Evolutionary conservation across 2,888 invertebrate genomes (phyloP), one percentile per base, ranked within the genome.

Genomic region (Erebia aethiops): DNA sequence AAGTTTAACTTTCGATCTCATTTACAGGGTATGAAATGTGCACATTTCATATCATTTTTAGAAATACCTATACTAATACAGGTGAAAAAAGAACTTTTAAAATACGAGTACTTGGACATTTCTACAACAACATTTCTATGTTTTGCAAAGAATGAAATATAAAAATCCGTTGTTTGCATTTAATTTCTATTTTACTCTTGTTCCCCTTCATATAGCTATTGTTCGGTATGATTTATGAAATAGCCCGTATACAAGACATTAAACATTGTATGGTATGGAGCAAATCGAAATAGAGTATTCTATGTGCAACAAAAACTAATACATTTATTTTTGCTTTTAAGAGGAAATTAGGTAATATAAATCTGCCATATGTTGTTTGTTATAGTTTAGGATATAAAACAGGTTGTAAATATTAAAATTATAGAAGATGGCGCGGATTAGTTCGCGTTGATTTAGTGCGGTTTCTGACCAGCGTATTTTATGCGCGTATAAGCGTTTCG

Each of bases 121-220:
- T 35, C 35, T 26, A 14, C 26, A 57, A 8, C 21, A 18, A 18
- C 26, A 8, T 4, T 57, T 21, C 21, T 57, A 35, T 35, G 13
- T 62, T 21, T 62, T 49, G 73, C 73, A 75, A 78, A 62, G 75
- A 80, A 77, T 74, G 78, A 79, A 80, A 80, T 81, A 81, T 81
- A 79, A 81, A 80, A 81, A 80, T 80, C 79, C 78, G 78, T 79
- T 77, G 78, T 78, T 46, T 84, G 82, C 80, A 82, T 84, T 84
- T 84, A 81, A 81, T 82, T 83, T 57, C 18, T 68, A 69, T 66
- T 70, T 62, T 61, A 56, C 58, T 51, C 64, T 49, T 62, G 16
- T 21, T 54, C 60, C 68, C 21, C 43, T 56, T 63, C 66, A 57
- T 71, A 21, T 13, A 49, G 62, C 72, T 70, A 70, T 74, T 74